A percentile compares a stretch with the other conserved stretches of the same genome.
phyloP scores from a whole-genome alignment of 1,140 invertebrate genomes.

The Caenorhabditis latens region DNA sequence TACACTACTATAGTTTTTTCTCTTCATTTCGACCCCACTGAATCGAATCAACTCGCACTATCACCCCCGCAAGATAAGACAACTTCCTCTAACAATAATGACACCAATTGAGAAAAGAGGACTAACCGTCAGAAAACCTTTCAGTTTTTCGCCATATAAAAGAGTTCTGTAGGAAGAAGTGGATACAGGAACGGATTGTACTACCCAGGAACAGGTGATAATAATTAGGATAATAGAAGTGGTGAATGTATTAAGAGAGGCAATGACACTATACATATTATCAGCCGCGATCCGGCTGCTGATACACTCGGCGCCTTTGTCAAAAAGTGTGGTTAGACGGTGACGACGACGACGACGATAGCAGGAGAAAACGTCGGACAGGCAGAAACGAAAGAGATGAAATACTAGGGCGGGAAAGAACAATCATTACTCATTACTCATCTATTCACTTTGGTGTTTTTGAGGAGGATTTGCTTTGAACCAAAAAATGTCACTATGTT shows the following conservation, averaged over 20 bases:
- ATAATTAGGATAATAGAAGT: too few species aligned
- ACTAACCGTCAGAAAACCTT: conserved; percentile 46
- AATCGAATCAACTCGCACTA: conserved; percentile 50
- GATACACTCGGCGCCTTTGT: conserved; percentile 46
- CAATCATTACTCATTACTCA: conserved; percentile 55
- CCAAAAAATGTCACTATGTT: neutral
- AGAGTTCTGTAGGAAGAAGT: conserved; percentile 19
- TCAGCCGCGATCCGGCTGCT: conserved; percentile 51
- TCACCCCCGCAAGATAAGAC: conserved; percentile 29
- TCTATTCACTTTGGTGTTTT: conserved; percentile 50
- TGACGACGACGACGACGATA: neutral
- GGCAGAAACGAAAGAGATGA: conserved; percentile 14
- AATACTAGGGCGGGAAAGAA: conserved; percentile 54
- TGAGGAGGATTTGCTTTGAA: neutral
- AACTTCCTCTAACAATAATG: neutral
- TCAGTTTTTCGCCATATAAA: conserved; percentile 27
- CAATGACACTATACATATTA: conserved; percentile 49
- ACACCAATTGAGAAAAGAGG: neutral
- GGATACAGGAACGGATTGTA: neutral
- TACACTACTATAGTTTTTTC: conserved; percentile 26
- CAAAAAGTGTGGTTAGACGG: conserved; percentile 41
- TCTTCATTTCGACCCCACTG: conserved; percentile 22
- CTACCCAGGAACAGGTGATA: neutral
- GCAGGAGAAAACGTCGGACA: conserved; percentile 28
- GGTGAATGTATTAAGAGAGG: neutral